Evolutionary conservation across 2,888 invertebrate genomes (phyloP).

Genomic region (Pollenia amentaria): DNA sequence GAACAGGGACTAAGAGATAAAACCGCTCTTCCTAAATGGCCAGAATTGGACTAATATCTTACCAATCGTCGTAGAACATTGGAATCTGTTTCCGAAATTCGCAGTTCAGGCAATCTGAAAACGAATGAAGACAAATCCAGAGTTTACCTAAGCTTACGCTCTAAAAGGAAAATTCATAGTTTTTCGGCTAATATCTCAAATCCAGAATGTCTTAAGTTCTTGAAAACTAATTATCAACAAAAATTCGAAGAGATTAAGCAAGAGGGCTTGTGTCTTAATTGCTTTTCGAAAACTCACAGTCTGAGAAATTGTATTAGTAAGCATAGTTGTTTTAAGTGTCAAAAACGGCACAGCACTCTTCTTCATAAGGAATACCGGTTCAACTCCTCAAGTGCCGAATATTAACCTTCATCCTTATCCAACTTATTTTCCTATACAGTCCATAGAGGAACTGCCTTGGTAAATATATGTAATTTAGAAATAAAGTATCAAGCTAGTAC

Average conservation of each 20-base stretch:
- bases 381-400: too few relatives aligned
- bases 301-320: too few relatives aligned
- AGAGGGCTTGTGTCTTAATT: neutral
- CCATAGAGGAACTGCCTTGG: conserved; percentile 42
- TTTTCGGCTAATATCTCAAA: conserved; percentile 30
- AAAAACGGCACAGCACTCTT: too few relatives aligned
- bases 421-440: too few relatives aligned
- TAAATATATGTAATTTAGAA: conserved; percentile 34
- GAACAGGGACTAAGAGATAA: neutral
- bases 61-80: conserved; percentile 27
- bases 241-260: neutral
- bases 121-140: too few relatives aligned
- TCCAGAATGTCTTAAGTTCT: conserved; percentile 57
- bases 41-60: conserved; percentile 38
- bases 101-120: too few relatives aligned
- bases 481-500: conserved; percentile 27
- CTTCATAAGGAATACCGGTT: too few relatives aligned
- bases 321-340: too few relatives aligned
- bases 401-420: too few relatives aligned
- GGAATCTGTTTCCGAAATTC: too few relatives aligned
- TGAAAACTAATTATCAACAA: neutral
- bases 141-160: too few relatives aligned
- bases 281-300: neutral
- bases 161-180: too few relatives aligned
- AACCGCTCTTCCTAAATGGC: conserved; percentile 39